A percentile compares a stretch with the other conserved stretches of the same genome.
phyloP scores from a whole-genome alignment of 2,888 invertebrate species.

The Minunthozetes semirufus region DNA sequence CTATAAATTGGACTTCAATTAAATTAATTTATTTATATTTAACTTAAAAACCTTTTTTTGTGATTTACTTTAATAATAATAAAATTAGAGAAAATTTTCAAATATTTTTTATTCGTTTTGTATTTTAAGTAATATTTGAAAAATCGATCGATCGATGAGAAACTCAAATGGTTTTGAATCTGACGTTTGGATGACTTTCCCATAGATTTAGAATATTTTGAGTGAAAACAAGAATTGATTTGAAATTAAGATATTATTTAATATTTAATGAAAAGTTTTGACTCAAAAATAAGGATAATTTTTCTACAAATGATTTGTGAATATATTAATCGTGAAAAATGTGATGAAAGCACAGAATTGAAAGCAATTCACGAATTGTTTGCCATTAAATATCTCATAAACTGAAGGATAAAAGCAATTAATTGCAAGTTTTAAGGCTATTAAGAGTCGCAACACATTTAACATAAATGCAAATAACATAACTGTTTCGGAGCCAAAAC shows the following conservation, averaged over 20 bases:
- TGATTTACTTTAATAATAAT: too few relatives aligned
- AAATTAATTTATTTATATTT: too few relatives aligned
- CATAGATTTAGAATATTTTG: neutral
- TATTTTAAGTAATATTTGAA: too few relatives aligned
- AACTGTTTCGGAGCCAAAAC: too few relatives aligned
- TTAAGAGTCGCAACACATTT: neutral
- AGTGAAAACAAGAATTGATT: neutral
- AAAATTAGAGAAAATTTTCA: too few relatives aligned
- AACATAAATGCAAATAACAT: too few relatives aligned
- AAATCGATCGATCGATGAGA: too few relatives aligned
- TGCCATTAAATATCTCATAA: neutral
- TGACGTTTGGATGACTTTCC: neutral
- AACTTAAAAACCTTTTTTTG: too few relatives aligned
- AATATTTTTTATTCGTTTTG: too few relatives aligned
- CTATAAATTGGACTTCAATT: too few relatives aligned
- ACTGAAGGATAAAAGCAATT: neutral
- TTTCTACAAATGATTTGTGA: neutral
- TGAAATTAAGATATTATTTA: neutral
- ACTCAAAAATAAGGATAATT: neutral
- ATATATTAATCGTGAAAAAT: neutral
- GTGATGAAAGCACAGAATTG: neutral
- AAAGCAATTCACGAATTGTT: neutral
- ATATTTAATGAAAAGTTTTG: neutral
- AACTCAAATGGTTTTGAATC: neutral
- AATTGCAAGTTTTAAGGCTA: neutral